These are phyloP conservation scores for Horisme vitalbata DNA, from an alignment of 2,888 invertebrate genomes.

Conservation along the genomic window DNA sequence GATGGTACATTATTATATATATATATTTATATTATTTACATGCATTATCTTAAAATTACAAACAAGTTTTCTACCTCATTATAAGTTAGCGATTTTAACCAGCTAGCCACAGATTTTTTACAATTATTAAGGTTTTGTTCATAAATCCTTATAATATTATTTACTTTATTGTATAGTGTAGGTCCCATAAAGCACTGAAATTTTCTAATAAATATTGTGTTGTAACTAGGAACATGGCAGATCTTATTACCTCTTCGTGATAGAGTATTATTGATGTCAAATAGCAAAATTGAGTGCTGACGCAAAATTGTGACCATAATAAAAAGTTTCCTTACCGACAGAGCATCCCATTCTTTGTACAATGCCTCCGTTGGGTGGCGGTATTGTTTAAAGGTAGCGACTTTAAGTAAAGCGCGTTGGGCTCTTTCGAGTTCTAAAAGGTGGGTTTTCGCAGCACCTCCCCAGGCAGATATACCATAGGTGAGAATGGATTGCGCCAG, in stretches of 20 bases:
- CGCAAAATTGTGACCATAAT: background rate
- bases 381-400: background rate
- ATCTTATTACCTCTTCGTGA: background rate
- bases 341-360: background rate
- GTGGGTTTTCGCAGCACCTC: no score
- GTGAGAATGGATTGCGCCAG: no score
- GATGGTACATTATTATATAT: no score
- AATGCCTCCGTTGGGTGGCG: background rate
- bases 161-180: background rate
- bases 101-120: background rate
- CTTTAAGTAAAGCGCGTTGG: background rate
- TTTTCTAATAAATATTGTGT: background rate
- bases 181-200: background rate
- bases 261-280: background rate
- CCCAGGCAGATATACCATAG: no score
- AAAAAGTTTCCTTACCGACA: background rate
- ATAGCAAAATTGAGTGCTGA: background rate
- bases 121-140: background rate
- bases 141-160: background rate
- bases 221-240: background rate
- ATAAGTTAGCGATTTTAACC: no score
- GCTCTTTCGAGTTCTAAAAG: background rate
- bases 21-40: no score
- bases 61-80: no score
- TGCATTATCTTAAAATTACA: no score